Percentiles rank a stretch among this genome's conserved stretches.
Evolutionary conservation across 2,888 invertebrate species (phyloP).

Genomic region (Drosophila rellima): DNA sequence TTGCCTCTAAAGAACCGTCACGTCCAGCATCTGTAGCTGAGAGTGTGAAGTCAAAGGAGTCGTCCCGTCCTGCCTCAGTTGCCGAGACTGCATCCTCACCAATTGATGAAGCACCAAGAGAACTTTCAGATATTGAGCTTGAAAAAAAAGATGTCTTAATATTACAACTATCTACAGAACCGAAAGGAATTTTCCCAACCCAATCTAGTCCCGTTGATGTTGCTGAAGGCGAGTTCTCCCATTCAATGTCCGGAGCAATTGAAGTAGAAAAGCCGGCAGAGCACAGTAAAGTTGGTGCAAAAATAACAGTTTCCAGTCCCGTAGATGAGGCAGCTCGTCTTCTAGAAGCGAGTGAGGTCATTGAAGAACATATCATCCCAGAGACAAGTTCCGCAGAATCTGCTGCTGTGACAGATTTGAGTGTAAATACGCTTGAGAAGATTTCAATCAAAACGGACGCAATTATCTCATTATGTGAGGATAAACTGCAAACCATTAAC

Average conservation of each 20-base stretch:
- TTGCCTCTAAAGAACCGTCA: slow-evolving; percentile 27
- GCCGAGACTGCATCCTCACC: slow-evolving; percentile 76
- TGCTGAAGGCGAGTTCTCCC: slow-evolving; percentile 68
- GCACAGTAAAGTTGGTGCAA: slow-evolving; percentile 43
- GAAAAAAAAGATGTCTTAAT: slow-evolving; percentile 31
- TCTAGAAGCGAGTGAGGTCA: slow-evolving; percentile 36
- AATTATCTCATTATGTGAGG: slow-evolving; percentile 24
- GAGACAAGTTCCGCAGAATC: slow-evolving; percentile 5
- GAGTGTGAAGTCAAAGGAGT: slow-evolving; percentile 32
- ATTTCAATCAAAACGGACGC: slow-evolving; percentile 27
- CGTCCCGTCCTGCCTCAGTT: slow-evolving; percentile 44
- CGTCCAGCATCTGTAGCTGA: slow-evolving; percentile 46
- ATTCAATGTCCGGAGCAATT: slow-evolving; percentile 18
- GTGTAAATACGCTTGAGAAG: slow-evolving; percentile 17
- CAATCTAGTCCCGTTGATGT: slow-evolving; percentile 74
- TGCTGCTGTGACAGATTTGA: slow-evolving; percentile 18
- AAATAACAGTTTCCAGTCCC: slow-evolving; percentile 72
- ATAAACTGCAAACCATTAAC: slow-evolving; percentile 27
- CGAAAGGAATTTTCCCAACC: slow-evolving; percentile 57
- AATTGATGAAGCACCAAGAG: slow-evolving; percentile 71
- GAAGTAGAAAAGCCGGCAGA: slow-evolving; percentile 61
- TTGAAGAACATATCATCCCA: slow-evolving; percentile 54
- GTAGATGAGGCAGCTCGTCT: slow-evolving; percentile 58
- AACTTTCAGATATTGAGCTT: slow-evolving; percentile 26
- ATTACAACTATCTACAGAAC: slow-evolving; percentile 32